phyloP scores from a whole-genome alignment of 1,140 invertebrate species.

The Brachionus sp. region DNA sequence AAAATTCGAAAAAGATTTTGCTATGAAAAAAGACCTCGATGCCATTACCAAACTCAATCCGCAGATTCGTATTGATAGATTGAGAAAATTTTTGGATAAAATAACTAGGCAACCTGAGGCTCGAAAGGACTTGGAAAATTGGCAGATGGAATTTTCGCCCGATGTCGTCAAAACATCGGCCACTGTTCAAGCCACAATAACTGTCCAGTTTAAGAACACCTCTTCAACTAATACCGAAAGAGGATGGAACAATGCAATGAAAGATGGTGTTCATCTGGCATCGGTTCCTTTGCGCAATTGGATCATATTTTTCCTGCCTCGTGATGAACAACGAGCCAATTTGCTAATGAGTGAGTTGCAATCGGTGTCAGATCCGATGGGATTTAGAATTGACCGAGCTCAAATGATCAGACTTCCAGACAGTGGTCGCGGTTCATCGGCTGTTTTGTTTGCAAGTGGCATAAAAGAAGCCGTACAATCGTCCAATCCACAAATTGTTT shows the following conservation, averaged over 20 bases:
- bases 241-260: slow-evolving; percentile 40
- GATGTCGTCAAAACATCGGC: slow-evolving; percentile 17
- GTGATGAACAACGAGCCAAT: slow-evolving; percentile 8
- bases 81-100: slow-evolving; percentile 31
- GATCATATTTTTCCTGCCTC: slow-evolving; percentile 42
- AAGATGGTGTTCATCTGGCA: background rate
- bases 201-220: slow-evolving; percentile 26
- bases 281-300: slow-evolving; percentile 18
- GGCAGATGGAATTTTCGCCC: slow-evolving; percentile 60
- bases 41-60: slow-evolving; percentile 31
- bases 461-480: slow-evolving; percentile 23
- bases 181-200: slow-evolving; percentile 21
- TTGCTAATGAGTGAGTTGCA: slow-evolving; percentile 15
- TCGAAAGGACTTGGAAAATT: slow-evolving; percentile 68
- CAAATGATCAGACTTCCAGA: slow-evolving; percentile 17
- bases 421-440: slow-evolving; percentile 10
- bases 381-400: slow-evolving; percentile 28
- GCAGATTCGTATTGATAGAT: background rate
- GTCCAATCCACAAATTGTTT: slow-evolving; percentile 54
- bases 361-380: slow-evolving; percentile 19
- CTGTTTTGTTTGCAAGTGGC: background rate
- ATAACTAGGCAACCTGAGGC: slow-evolving; percentile 60
- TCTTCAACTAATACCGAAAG: background rate
- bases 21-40: slow-evolving; percentile 42
- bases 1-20: slow-evolving; percentile 38